Evolutionary conservation across 2,113 vertebrate species (phyloP), one percentile per base, ranked within the genome.

Genomic region (Dasyprocta punctata): DNA sequence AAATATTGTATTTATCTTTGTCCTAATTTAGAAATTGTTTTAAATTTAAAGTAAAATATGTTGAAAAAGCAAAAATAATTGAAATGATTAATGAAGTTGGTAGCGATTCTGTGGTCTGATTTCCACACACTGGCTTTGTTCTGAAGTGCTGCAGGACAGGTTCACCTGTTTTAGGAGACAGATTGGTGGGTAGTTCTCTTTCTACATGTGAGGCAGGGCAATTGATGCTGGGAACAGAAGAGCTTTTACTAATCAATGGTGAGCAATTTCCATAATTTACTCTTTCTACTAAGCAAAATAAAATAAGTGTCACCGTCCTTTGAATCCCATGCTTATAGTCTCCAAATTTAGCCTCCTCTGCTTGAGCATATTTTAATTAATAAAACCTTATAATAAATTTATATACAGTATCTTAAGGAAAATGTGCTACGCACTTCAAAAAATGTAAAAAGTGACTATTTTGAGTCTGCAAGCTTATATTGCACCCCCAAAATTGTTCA

Each of bases 171-270:
- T 60, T 7, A 60, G 36, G 52, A 89, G 41, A 52, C 7, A 86
- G 14, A 44, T 4, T 13, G 3, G 1, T 24, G 5, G 16, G 2
- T 7, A 14, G 1, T n/a, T 71, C 7, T 71, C 19, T n/a, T 65
- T 38, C 13, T 33, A 10, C 19, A 0, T 33, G 36, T 54, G 3
- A 20, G 10, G 1, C 3, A 49, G 6, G 1, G 7, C 24, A 13
- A 5, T 36, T 78, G 30, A 0, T 0, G 1, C 16, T 30, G 4
- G 16, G 36, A 28, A 36, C 17, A 2, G 19, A 33, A 7, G 10
- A 41, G 38, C 3, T 71, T 71, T 28, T 30, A n/a, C 9, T 91
- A 38, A 69, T 52, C 49, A 69, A 52, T 52, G 60, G 67, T 49
- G 19, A 38, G 22, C 4, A 77, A 13, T 58, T 90, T 44, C 2